phyloP scores from a whole-genome alignment of 2,113 vertebrate species.

The Mixornis gularis region DNA sequence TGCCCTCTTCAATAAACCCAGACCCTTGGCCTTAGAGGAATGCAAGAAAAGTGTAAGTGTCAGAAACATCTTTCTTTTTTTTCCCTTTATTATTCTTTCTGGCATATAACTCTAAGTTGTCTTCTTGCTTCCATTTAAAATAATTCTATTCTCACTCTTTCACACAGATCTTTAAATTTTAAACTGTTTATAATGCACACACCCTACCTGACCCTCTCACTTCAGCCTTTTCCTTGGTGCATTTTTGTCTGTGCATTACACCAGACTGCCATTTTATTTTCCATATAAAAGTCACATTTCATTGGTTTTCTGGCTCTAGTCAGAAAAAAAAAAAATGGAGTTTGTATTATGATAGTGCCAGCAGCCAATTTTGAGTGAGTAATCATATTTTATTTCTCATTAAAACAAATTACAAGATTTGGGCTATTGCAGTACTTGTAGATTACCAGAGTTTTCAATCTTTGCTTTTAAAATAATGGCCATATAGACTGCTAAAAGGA shows the following conservation, averaged over 20 bases:
- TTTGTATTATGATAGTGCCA: not conserved
- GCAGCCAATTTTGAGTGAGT: not conserved
- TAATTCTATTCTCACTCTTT: not conserved
- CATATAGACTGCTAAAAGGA: not conserved
- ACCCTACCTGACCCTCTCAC: not conserved
- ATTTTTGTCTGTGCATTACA: not conserved
- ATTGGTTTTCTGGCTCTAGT: not conserved
- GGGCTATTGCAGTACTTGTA: not conserved
- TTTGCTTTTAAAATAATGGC: not conserved
- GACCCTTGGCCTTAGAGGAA: not conserved
- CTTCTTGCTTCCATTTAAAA: not conserved
- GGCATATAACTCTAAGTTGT: not conserved
- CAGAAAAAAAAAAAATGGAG: not conserved
- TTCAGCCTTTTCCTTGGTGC: not conserved
- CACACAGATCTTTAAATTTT: not conserved
- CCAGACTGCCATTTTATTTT: not conserved
- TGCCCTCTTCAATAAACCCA: not conserved
- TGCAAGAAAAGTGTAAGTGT: not conserved
- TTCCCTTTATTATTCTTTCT: not conserved
- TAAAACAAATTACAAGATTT: not conserved
- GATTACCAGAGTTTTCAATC: not conserved
- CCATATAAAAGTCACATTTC: not conserved
- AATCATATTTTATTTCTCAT: not conserved
- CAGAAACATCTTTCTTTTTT: not conserved
- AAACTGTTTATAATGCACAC: not conserved